Percentiles rank a stretch among this genome's conserved stretches.
These are phyloP conservation scores for Psettodes erumei DNA, from an alignment of 2,113 vertebrate genomes.

Conservation along the genomic window DNA sequence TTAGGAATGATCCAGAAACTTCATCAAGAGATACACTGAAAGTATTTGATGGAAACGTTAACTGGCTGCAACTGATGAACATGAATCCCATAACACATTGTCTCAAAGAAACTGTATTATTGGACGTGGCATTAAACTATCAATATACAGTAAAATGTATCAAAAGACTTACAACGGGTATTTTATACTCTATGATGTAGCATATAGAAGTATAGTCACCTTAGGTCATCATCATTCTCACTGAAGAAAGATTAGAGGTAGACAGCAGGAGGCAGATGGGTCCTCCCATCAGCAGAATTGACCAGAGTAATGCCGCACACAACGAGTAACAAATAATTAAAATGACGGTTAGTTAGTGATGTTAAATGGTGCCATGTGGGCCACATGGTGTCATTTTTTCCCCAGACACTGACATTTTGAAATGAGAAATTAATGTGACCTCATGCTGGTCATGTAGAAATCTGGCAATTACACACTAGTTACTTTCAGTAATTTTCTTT, in stretches of 20 bases:
- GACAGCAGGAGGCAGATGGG: too few species aligned
- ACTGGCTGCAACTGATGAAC: too few species aligned
- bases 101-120: not conserved
- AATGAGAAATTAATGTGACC: not conserved
- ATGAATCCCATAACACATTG: not conserved
- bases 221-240: not conserved
- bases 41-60: not conserved
- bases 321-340: slow-evolving; percentile 15
- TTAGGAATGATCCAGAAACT: not conserved
- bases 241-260: too few species aligned
- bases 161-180: not conserved
- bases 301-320: slow-evolving; percentile 17
- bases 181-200: not conserved
- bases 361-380: too few species aligned
- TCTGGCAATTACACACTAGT: not conserved
- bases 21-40: not conserved
- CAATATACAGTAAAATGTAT: not conserved
- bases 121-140: not conserved
- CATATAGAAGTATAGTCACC: not conserved
- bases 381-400: too few species aligned
- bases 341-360: not conserved
- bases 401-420: too few species aligned
- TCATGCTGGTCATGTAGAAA: not conserved
- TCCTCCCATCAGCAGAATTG: slow-evolving; percentile 39
- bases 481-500: not conserved